phyloP scores from a whole-genome alignment of 2,888 invertebrate species.

The Parthenolecanium corni region DNA sequence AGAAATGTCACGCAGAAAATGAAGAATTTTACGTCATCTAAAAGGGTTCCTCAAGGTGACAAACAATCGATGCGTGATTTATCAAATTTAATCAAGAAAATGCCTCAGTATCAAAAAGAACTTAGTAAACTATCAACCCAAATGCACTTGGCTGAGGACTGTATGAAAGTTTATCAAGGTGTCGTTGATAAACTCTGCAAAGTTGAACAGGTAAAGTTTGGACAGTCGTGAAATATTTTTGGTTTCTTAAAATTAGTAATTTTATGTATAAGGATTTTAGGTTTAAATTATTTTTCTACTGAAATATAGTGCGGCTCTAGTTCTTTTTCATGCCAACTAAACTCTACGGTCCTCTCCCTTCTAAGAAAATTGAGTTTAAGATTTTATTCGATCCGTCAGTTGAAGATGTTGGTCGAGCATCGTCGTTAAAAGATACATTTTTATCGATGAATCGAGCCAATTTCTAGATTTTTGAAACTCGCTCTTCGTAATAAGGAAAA shows the following conservation, averaged over 20 bases:
- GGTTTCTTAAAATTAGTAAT: no score
- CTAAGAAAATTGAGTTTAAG: background rate
- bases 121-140: conserved; percentile 97
- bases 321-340: no score
- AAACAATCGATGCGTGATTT: conserved; percentile 94
- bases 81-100: conserved; percentile 98
- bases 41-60: conserved; percentile 77
- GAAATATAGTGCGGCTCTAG: no score
- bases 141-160: conserved; percentile 95
- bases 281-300: no score
- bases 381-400: background rate
- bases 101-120: conserved; percentile 99
- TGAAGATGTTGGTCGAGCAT: no score
- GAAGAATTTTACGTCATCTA: conserved; percentile 92
- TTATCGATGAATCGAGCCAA: no score
- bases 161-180: conserved; percentile 91
- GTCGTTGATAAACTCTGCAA: conserved; percentile 61
- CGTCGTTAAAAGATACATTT: no score
- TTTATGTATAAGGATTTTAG: no score
- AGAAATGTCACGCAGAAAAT: conserved; percentile 89
- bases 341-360: no score
- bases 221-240: no score
- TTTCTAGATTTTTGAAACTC: no score
- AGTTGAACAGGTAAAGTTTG: conserved; percentile 68
- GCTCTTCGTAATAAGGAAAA: no score